These are phyloP conservation scores for Salvator merianae DNA, from an alignment of 2,113 vertebrate genomes.

Conservation along the genomic window DNA sequence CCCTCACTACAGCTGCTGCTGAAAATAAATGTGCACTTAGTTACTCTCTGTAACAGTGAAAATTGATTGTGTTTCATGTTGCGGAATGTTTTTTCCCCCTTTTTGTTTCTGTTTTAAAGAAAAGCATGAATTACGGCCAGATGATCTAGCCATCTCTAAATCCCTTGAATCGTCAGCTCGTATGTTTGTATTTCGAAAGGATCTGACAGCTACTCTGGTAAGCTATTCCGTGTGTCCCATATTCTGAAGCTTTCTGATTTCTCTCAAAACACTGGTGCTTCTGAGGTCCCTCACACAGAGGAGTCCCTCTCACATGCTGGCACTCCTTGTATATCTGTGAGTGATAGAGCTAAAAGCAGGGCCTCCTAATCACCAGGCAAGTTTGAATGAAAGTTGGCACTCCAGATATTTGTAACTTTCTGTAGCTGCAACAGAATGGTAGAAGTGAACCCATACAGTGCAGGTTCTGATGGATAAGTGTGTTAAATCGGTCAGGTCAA, in stretches of 20 bases:
- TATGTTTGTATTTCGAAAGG: constrained; percentile 88
- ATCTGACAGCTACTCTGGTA: constrained; percentile 88
- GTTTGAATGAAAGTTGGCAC: too few relatives aligned
- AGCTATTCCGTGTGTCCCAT: constrained; percentile 47
- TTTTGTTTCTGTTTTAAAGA: constrained; percentile 75
- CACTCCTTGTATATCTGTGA: too few relatives aligned
- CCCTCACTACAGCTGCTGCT: too few relatives aligned
- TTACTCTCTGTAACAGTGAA: not conserved
- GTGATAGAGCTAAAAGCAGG: too few relatives aligned
- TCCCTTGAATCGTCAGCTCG: constrained; percentile 82
- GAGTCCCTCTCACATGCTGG: too few relatives aligned
- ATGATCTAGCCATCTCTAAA: constrained; percentile 85
- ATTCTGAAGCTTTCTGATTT: not conserved
- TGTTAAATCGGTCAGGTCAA: not conserved
- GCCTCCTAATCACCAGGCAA: too few relatives aligned
- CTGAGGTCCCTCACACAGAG: too few relatives aligned
- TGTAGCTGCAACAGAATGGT: too few relatives aligned
- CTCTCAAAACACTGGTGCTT: not conserved
- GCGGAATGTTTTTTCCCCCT: constrained; percentile 19
- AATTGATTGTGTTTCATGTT: constrained; percentile 19
- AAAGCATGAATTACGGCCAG: constrained; percentile 85
- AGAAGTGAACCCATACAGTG: too few relatives aligned
- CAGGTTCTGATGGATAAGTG: too few relatives aligned
- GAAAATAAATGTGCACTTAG: not conserved
- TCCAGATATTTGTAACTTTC: too few relatives aligned